Evolutionary conservation across 2,888 invertebrate genomes (phyloP), one percentile per base, ranked within the genome.

Genomic region (Chloroclysta siterata): DNA sequence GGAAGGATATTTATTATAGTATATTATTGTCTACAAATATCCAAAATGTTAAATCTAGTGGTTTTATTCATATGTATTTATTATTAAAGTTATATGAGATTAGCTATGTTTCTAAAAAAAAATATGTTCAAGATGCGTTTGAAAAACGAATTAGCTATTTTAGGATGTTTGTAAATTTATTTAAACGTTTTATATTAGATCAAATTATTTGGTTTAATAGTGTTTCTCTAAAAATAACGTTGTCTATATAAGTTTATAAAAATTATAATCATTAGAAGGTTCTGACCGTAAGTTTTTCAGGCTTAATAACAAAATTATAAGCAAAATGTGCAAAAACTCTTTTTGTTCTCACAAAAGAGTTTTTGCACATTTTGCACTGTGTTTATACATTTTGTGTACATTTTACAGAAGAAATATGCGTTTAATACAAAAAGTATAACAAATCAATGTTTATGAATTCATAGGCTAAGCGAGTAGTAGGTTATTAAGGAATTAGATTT

Each of bases 1-100:
- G n/a, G n/a, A 78, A 67, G 73, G 71, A 83, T 87, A 87, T 87
- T 79, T 85, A 88, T 82, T 79, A 72, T 72, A 79, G 39, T 54
- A 63, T 60, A 55, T 55, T 66, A 65, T 47, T 52, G 72, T 68
- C 60, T 74, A 76, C 73, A 75, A 72, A 71, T 79, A 79, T 69
- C 65, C 70, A 74, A 69, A 39, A 39, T 39, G 64, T 77, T 76
- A 66, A 72, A 69, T 76, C 71, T 72, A 70, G 71, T 71, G 62
- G 63, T 72, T 67, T 70, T 47, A 71, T 73, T 72, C 68, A 60
- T 46, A 44, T 44, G 33, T 70, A 72, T 64, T 61, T 58, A 70
- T 62, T 58, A 68, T 52, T 29, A 42, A 41, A 36, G 3, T 1
- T 17, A 57, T 39, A 17, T 22, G 22, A 22, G 22, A 46, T 17